Conservation (phyloP, 1,140 invertebrate species). For the Drosophila melanogaster region Release_6_plus_ISO1_MT NC_004354.4:6081001-6081500, state of each 20-base stretch:
- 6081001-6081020: constrained; percentile 22
- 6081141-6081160: constrained; percentile 52
- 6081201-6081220: constrained; percentile 10
- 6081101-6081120: neutral
- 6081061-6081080: constrained; percentile 35
- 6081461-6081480: constrained; percentile 5
- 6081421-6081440: constrained; percentile 12
- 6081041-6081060: constrained; percentile 40
- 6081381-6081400: constrained; percentile 58
- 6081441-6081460: constrained; percentile 18
- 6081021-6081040: constrained; percentile 45
- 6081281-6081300: neutral
- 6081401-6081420: constrained; percentile 31
- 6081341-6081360: constrained; percentile 75
- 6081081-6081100: constrained; percentile 15
- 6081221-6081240: neutral
- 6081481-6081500: constrained; percentile 39
- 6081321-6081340: constrained; percentile 59
- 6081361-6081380: constrained; percentile 56
- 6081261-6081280: neutral
- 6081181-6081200: constrained; percentile 21
- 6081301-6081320: neutral
- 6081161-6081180: constrained; percentile 32
- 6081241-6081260: neutral
- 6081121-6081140: constrained; percentile 9